phyloP scores from a whole-genome alignment of 2,797 vertebrate species.

The Hafferia zeledoni region DNA sequence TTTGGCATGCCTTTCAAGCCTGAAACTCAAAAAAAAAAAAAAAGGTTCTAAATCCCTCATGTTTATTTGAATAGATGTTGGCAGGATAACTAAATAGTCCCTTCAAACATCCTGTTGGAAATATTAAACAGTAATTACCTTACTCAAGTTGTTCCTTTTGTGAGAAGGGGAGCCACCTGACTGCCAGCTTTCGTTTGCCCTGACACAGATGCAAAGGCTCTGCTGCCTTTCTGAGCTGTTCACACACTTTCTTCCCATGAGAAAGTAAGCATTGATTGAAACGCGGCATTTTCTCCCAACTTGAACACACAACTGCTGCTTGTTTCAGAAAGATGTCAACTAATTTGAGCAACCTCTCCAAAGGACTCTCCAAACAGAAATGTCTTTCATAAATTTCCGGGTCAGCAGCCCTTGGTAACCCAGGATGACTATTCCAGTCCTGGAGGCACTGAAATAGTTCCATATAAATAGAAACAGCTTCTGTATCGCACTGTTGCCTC shows the following conservation, averaged over 20 bases:
- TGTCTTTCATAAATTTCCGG: constrained; percentile 88
- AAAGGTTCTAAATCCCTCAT: constrained; percentile 49
- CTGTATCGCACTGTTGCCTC: constrained; percentile 72
- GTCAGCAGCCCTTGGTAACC: constrained; percentile 83
- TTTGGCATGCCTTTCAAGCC: constrained; percentile 69
- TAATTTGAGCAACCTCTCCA: constrained; percentile 77
- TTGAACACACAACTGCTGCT: constrained; percentile 79
- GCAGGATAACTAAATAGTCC: constrained; percentile 71
- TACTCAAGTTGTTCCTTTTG: constrained; percentile 62
- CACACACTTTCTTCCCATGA: constrained; percentile 79
- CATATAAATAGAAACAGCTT: constrained; percentile 83
- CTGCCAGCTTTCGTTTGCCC: constrained; percentile 53
- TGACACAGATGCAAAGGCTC: constrained; percentile 57
- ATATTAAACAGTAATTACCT: constrained; percentile 76
- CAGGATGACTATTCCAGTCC: constrained; percentile 79
- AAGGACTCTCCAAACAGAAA: constrained; percentile 85
- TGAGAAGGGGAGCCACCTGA: constrained; percentile 59
- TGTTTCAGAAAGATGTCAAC: constrained; percentile 77
- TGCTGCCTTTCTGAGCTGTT: constrained; percentile 52
- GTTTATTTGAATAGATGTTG: constrained; percentile 76
- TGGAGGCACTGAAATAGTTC: constrained; percentile 82
- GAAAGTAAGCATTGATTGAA: constrained; percentile 76
- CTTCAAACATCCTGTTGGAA: constrained; percentile 74
- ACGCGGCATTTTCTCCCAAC: constrained; percentile 59
- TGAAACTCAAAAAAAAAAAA: neutral